phyloP scores from a whole-genome alignment of 2,797 vertebrate genomes.

The Leontocebus nigricollis region DNA sequence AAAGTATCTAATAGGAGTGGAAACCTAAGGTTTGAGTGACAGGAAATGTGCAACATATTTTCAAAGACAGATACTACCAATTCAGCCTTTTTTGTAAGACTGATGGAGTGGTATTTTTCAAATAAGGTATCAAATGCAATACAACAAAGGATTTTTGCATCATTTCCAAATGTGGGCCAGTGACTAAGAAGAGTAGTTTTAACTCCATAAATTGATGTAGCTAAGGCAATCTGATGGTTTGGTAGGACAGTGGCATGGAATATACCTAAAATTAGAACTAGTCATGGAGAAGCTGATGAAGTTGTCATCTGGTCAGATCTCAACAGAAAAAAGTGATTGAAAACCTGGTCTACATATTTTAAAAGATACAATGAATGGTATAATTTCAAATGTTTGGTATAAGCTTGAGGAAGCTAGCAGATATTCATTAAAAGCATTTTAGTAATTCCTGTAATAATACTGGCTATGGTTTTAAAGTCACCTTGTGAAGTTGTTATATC shows the following conservation, averaged over 20 bases:
- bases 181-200: constrained; percentile 46
- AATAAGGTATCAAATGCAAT: constrained; percentile 32
- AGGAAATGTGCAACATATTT: not conserved
- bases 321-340: not conserved
- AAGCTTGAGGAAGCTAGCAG: not conserved
- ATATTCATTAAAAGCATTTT: not conserved
- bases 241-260: constrained; percentile 1
- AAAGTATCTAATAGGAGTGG: not conserved
- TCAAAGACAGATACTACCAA: not conserved
- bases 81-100: not conserved
- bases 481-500: not conserved
- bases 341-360: not conserved
- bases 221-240: constrained; percentile 29
- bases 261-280: constrained; percentile 47
- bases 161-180: not conserved
- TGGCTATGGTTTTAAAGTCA: constrained; percentile 1
- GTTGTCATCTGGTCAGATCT: constrained; percentile 27
- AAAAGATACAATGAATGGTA: not conserved
- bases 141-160: constrained; percentile 13
- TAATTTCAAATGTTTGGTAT: not conserved
- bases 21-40: not conserved
- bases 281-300: constrained; percentile 14
- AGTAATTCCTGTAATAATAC: not conserved
- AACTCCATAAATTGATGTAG: constrained; percentile 46
- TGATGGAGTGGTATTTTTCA: constrained; percentile 48